phyloP scores from a whole-genome alignment of 2,113 vertebrate genomes.

The Catharus fuscescens region DNA sequence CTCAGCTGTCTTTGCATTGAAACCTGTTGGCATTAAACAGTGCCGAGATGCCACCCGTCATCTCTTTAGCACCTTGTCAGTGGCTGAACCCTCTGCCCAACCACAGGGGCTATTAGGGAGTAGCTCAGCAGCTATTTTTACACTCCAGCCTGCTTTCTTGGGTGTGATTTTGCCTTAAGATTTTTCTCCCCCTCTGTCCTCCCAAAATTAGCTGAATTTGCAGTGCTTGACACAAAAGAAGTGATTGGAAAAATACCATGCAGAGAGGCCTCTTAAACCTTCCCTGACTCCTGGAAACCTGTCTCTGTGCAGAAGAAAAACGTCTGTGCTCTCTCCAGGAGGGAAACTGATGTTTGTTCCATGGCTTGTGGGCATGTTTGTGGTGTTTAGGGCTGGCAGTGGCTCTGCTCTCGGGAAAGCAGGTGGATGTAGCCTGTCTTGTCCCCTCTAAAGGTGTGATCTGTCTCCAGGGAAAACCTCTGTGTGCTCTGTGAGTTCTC shows the following conservation, averaged over 20 bases:
- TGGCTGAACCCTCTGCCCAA: neutral
- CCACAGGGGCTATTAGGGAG: neutral
- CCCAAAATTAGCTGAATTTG: neutral
- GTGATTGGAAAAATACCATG: neutral
- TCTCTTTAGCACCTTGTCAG: constrained; percentile 35
- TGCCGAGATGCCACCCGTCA: neutral
- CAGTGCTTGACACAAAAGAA: neutral
- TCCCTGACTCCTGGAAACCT: neutral
- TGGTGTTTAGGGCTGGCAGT: neutral
- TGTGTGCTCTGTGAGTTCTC: neutral
- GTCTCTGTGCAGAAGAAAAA: neutral
- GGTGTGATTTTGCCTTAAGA: neutral
- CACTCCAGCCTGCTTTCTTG: neutral
- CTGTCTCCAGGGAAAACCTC: neutral
- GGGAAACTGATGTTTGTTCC: accelerated
- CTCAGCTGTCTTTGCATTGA: neutral
- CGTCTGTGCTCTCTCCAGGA: neutral
- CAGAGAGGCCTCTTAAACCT: neutral
- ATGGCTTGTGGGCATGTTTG: neutral
- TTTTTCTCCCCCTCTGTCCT: neutral
- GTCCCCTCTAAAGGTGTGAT: neutral
- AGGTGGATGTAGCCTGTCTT: neutral
- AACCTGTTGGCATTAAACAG: neutral
- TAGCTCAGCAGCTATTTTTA: neutral
- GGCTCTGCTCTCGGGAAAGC: neutral